These are phyloP conservation scores for Lepus oiostolus DNA, from an alignment of 2,797 vertebrate species.

Conservation along the genomic window DNA sequence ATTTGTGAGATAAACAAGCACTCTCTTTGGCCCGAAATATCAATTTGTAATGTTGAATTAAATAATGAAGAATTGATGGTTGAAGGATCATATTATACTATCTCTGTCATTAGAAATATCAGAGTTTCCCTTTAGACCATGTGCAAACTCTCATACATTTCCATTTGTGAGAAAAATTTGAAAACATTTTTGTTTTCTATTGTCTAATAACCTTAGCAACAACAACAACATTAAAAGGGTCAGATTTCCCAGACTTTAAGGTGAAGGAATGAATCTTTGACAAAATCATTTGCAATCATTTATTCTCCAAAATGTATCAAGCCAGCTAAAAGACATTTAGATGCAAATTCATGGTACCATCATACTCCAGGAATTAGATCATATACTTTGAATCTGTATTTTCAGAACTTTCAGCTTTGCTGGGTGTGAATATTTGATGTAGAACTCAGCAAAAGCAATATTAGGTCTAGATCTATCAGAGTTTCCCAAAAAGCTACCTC, in stretches of 20 bases:
- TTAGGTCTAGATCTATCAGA: background rate
- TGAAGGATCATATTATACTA: background rate
- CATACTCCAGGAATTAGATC: background rate
- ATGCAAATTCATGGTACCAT: background rate
- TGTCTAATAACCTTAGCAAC: background rate
- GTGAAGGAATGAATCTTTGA: background rate
- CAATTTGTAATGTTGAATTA: background rate
- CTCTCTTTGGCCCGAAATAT: background rate
- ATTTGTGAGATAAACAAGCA: background rate
- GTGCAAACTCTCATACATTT: background rate
- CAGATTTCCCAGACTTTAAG: background rate
- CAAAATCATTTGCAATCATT: slow-evolving; percentile 51
- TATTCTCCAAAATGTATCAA: slow-evolving; percentile 28
- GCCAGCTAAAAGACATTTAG: background rate
- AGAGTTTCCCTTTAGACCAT: background rate
- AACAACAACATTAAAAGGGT: background rate
- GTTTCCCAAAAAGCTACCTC: background rate
- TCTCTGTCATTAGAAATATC: background rate
- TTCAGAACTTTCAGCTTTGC: background rate
- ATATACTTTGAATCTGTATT: background rate
- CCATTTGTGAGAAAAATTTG: background rate
- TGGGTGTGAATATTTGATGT: background rate
- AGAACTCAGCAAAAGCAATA: background rate
- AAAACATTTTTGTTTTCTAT: slow-evolving; percentile 27
- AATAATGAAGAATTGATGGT: background rate